phyloP scores from a whole-genome alignment of 2,888 invertebrate species.

The Eristalis tenax region DNA sequence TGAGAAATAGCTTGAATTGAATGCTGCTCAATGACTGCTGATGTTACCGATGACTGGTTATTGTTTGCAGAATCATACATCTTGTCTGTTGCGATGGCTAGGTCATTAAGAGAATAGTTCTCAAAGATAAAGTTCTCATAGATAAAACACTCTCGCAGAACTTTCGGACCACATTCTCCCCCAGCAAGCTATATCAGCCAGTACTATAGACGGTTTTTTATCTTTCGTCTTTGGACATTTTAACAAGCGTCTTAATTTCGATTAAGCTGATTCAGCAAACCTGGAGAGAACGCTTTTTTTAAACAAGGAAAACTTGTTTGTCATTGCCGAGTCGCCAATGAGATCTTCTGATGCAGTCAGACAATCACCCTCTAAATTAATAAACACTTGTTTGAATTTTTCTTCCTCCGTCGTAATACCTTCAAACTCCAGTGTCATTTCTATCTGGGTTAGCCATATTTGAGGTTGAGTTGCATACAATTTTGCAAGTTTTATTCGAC shows the following conservation, averaged over 20 bases:
- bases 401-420: neutral
- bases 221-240: neutral
- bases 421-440: neutral
- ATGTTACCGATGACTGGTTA: conserved; percentile 1
- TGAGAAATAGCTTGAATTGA: conserved; percentile 6
- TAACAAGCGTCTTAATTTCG: neutral
- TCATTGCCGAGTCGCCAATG: neutral
- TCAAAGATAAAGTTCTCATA: neutral
- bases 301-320: conserved; percentile 14
- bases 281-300: conserved; percentile 11
- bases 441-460: conserved; percentile 12
- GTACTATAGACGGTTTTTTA: neutral
- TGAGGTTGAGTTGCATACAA: conserved; percentile 15
- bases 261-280: neutral
- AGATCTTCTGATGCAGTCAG: neutral
- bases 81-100: conserved; percentile 15
- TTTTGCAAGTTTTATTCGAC: neutral
- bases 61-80: conserved; percentile 4
- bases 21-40: conserved; percentile 2
- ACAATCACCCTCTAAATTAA: neutral
- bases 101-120: conserved; percentile 8
- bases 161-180: conserved; percentile 1
- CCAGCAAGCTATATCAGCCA: neutral
- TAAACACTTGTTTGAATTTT: neutral
- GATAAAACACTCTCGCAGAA: conserved; percentile 7